Evolutionary conservation across 2,888 invertebrate species (phyloP).

Genomic region (Limenitis camilla): DNA sequence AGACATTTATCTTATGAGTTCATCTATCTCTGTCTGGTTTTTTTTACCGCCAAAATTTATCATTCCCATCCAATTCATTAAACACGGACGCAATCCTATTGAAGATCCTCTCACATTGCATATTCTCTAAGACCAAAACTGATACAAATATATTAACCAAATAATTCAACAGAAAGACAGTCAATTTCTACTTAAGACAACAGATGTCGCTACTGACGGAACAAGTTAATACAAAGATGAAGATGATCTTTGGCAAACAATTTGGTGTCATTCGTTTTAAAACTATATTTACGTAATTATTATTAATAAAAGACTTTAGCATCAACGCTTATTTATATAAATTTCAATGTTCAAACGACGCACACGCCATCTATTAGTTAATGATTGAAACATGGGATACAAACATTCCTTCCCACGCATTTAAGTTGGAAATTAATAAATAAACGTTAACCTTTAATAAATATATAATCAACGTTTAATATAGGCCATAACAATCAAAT

Average conservation of each 20-base stretch:
- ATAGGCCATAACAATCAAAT: constrained; percentile 8
- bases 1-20: too few species aligned
- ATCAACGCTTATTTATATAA: too few species aligned
- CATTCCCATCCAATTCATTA: too few species aligned
- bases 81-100: too few species aligned
- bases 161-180: neutral
- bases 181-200: constrained; percentile 5
- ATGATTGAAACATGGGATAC: too few species aligned
- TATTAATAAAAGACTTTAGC: neutral
- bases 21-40: too few species aligned
- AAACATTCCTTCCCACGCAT: too few species aligned
- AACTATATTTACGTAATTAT: neutral
- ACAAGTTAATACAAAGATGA: constrained; percentile 3
- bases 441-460: neutral
- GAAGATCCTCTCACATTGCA: too few species aligned
- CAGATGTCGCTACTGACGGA: neutral
- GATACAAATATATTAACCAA: constrained; percentile 1
- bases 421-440: too few species aligned
- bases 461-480: neutral
- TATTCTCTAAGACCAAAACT: neutral
- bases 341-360: too few species aligned
- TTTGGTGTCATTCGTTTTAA: constrained; percentile 9
- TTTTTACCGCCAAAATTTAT: too few species aligned
- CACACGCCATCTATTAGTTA: too few species aligned
- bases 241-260: constrained; percentile 8